Evolutionary conservation across 2,113 vertebrate species (phyloP).

Genomic region (Scomber colias): DNA sequence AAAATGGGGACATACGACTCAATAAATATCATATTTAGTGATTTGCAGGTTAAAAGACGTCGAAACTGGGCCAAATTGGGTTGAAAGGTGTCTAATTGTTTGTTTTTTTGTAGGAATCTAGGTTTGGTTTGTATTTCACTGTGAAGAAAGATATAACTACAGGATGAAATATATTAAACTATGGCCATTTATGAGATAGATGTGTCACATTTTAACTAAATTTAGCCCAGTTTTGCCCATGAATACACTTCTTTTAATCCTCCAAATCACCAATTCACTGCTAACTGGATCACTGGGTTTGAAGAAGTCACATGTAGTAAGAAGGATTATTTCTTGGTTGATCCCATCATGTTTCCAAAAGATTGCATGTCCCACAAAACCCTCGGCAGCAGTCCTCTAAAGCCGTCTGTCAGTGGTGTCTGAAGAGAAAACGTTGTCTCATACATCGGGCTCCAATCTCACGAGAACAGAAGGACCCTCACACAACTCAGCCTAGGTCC

Average conservation of each 20-base stretch:
- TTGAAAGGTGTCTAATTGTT: neutral
- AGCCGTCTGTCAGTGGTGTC: slow-evolving; percentile 5
- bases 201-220: slow-evolving; percentile 6
- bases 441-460: slow-evolving; percentile 8
- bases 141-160: neutral
- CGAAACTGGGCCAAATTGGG: slow-evolving; percentile 9
- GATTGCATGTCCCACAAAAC: slow-evolving; percentile 52
- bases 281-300: neutral
- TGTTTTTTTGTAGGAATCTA: neutral
- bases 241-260: neutral
- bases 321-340: neutral
- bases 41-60: slow-evolving; percentile 17
- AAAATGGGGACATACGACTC: neutral
- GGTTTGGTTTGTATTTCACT: neutral
- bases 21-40: neutral
- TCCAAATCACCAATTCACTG: neutral
- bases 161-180: neutral
- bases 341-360: slow-evolving; percentile 10
- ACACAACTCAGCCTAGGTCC: neutral
- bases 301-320: neutral
- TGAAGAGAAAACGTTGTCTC: slow-evolving; percentile 7
- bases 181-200: neutral
- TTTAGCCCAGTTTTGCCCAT: slow-evolving; percentile 15
- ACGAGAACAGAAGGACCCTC: neutral
- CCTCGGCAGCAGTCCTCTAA: neutral